phyloP scores from a whole-genome alignment of 2,113 vertebrate species.

The Falco punctatus region DNA sequence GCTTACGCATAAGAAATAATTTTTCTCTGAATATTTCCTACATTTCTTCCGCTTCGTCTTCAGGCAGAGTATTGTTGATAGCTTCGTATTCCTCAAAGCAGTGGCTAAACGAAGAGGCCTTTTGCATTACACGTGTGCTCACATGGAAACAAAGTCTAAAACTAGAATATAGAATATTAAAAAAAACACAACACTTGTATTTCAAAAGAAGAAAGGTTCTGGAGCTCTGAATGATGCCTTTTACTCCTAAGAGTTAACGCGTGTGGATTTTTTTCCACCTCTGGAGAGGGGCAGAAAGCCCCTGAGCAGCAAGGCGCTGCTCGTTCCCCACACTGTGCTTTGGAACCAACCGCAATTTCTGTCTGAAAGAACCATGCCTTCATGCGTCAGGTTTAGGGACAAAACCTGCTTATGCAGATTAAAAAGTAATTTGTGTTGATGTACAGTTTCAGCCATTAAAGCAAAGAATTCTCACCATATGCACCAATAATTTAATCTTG shows the following conservation, averaged over 20 bases:
- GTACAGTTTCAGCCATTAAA: background rate
- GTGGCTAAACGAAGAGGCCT: background rate
- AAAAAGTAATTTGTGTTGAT: slow-evolving; percentile 4
- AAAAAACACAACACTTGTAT: background rate
- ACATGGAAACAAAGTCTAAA: background rate
- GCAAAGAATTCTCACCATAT: slow-evolving; percentile 30
- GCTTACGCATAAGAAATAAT: background rate
- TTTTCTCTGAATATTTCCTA: background rate
- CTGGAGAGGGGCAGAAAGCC: background rate
- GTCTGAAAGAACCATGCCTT: background rate
- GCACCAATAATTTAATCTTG: slow-evolving; percentile 64
- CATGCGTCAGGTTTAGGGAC: background rate
- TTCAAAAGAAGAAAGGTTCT: background rate
- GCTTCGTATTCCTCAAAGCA: background rate
- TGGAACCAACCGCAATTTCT: background rate
- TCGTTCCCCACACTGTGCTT: background rate
- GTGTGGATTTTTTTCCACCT: background rate
- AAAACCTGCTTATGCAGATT: slow-evolving; percentile 18
- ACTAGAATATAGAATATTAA: background rate
- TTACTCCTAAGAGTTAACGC: background rate
- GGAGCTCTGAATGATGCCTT: background rate
- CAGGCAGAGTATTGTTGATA: background rate
- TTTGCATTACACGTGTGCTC: background rate
- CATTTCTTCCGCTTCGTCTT: background rate
- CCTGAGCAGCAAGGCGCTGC: background rate